phyloP scores from a whole-genome alignment of 2,888 invertebrate species.

The Eledona agricola region DNA sequence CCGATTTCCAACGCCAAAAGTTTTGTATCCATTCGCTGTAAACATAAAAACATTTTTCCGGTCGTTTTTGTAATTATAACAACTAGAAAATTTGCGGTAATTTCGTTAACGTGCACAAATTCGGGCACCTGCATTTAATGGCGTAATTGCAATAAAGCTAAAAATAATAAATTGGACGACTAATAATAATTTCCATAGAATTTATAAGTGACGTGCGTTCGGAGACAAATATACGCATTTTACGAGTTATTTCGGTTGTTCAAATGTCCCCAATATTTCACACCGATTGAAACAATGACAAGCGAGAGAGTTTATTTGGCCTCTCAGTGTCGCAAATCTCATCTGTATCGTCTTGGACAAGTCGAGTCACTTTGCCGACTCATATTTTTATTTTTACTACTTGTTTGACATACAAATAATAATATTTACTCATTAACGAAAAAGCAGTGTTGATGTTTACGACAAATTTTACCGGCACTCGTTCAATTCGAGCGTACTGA shows the following conservation, averaged over 20 bases:
- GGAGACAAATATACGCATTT: slow-evolving; percentile 11
- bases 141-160: slow-evolving; percentile 17
- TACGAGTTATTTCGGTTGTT: slow-evolving; percentile 15
- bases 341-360: too few relatives aligned
- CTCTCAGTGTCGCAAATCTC: too few relatives aligned
- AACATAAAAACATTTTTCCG: neutral
- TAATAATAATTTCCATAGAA: slow-evolving; percentile 21
- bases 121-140: slow-evolving; percentile 16
- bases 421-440: slow-evolving; percentile 7
- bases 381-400: slow-evolving; percentile 10
- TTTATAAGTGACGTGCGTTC: slow-evolving; percentile 13
- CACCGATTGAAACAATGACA: too few relatives aligned
- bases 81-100: too few relatives aligned
- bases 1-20: slow-evolving; percentile 25
- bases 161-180: slow-evolving; percentile 16
- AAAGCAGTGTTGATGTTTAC: slow-evolving; percentile 9
- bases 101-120: too few relatives aligned
- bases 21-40: slow-evolving; percentile 20
- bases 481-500: slow-evolving; percentile 6
- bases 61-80: too few relatives aligned
- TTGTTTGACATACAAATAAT: slow-evolving; percentile 3
- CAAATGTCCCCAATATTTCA: too few relatives aligned
- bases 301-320: too few relatives aligned
- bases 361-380: too few relatives aligned
- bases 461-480: slow-evolving; percentile 16